A percentile compares a stretch with the other conserved stretches of the same genome.
These are phyloP conservation scores for Cremastinae sp. DNA, from an alignment of 2,888 invertebrate species.

Conservation along the genomic window DNA sequence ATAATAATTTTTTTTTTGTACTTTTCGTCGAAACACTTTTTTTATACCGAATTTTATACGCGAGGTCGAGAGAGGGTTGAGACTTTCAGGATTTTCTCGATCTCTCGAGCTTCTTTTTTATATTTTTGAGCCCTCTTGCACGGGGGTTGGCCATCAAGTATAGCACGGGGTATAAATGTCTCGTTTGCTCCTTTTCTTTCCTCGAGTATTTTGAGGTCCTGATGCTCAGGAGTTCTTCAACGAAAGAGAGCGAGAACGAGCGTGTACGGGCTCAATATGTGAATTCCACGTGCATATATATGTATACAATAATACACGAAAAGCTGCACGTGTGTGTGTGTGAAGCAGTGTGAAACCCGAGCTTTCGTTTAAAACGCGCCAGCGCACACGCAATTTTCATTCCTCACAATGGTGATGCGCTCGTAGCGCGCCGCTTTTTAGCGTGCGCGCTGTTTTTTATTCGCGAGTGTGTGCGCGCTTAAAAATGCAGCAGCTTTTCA, in stretches of 20 bases:
- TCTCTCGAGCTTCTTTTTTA: slow-evolving; percentile 7
- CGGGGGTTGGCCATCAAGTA: slow-evolving; percentile 27
- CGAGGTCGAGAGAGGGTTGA: too few species aligned
- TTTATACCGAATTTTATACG: too few species aligned
- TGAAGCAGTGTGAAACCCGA: slow-evolving; percentile 10
- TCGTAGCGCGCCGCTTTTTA: background rate
- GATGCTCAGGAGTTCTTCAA: slow-evolving; percentile 38
- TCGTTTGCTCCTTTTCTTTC: slow-evolving; percentile 49
- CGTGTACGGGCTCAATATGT: background rate
- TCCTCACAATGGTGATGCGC: slow-evolving; percentile 43
- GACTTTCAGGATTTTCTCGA: too few species aligned
- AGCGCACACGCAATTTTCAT: slow-evolving; percentile 55
- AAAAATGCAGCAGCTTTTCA: slow-evolving; percentile 59
- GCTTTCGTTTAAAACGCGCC: slow-evolving; percentile 43
- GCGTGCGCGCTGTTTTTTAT: slow-evolving; percentile 3
- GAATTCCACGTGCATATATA: slow-evolving; percentile 10
- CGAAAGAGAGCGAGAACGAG: slow-evolving; percentile 8
- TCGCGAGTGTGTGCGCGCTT: slow-evolving; percentile 38
- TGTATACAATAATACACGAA: background rate
- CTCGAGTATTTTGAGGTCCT: slow-evolving; percentile 54
- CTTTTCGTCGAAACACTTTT: too few species aligned
- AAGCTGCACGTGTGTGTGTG: slow-evolving; percentile 9
- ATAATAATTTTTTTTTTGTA: too few species aligned
- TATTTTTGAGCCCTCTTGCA: slow-evolving; percentile 7
- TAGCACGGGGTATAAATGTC: slow-evolving; percentile 53